Evolutionary conservation across 2,113 vertebrate genomes (phyloP), one percentile per base, ranked within the genome.

Genomic region (Origma solitaria): DNA sequence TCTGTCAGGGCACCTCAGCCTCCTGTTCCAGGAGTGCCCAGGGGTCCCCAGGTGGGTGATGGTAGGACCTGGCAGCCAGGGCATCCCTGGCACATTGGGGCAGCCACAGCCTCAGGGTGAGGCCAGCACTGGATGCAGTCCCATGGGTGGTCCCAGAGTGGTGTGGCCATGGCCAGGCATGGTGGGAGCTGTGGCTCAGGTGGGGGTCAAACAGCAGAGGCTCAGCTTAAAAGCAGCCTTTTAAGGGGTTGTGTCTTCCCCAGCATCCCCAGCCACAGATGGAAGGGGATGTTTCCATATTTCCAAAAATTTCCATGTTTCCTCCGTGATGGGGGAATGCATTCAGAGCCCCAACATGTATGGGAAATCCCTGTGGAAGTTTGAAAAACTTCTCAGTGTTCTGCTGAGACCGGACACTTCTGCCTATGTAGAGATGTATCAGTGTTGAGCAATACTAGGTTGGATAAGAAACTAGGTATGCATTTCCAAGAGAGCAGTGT

Each of bases 71-170:
- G 76, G n/a, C 58, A 57, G 28, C 13, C 42, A 33, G 28, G 35
- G 7, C 60, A 53, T n/a, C 40, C 2, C 1, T 12, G 1, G 0
- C 15, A 6, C 35, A 27, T 37, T 1, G 3, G 40, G 10, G 16
- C 24, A 86, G 30, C 24, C 70, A 35, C 21, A 66, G 42, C 8
- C 31, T 30, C 0, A 0, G 15, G 31, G 22, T 31, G 54, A 33
- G 25, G 27, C 33, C 31, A 58, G 37, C 70, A 31, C 8, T 15
- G 16, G 37, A 61, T 0, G 3, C 20, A 13, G 28, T 33, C 24
- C 33, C 31, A 10, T 4, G 22, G 10, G 17, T 45, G 14, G 33
- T 15, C 15, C 27, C 3, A 0, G 31, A 10, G 3, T 33, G 13
- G 15, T 8, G 19, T 28, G 16, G 38, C 11, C 6, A 5, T 49